Conservation (phyloP, 2,113 vertebrate species). For the Hydrochoerus hydrochaeris region DNA sequence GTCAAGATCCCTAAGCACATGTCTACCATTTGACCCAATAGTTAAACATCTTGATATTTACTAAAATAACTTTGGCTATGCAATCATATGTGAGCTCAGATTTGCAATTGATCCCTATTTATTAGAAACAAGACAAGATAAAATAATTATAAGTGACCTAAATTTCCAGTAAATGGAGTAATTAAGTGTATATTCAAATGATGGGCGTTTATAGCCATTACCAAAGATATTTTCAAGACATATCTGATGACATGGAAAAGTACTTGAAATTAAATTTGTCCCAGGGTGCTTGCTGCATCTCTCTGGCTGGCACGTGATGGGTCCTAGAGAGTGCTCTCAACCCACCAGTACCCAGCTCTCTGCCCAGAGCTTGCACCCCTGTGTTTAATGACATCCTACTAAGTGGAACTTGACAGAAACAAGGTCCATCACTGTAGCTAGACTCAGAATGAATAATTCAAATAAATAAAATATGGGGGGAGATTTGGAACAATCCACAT, state of each 20-base stretch:
- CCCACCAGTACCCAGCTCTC: fast-evolving
- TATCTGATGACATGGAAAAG: neutral
- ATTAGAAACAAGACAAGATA: slow-evolving; percentile 8
- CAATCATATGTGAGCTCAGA: neutral
- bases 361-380: neutral
- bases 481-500: neutral
- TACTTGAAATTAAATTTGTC: neutral
- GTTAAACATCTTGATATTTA: neutral
- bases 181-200: neutral
- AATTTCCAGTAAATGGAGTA: neutral
- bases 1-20: neutral
- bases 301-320: too few species aligned
- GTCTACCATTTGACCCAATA: neutral
- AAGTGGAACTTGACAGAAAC: neutral
- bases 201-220: neutral
- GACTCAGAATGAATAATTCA: neutral
- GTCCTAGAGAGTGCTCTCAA: neutral
- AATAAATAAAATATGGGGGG: neutral
- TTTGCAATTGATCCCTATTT: neutral
- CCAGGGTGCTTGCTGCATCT: neutral
- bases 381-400: neutral
- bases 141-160: neutral
- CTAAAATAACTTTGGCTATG: neutral
- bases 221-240: neutral
- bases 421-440: neutral